Evolutionary conservation across 2,888 invertebrate species (phyloP).

Genomic region (Monoplex corrugatus): DNA sequence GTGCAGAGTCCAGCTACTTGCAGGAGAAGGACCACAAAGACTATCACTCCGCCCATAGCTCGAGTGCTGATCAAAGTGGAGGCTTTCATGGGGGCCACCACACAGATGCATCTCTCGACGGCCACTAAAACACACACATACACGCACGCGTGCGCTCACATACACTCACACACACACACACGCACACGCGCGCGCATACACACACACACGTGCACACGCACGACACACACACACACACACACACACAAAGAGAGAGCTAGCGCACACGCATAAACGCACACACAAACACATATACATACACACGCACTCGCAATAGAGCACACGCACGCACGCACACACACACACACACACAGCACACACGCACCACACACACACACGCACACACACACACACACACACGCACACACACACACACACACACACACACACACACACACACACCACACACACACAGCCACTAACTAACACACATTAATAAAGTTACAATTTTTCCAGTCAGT

Average conservation of each 20-base stretch:
- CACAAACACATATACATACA: neutral
- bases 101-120: neutral
- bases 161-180: neutral
- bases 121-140: neutral
- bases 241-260: too few species aligned
- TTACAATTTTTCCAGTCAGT: too few species aligned
- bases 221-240: neutral
- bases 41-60: neutral
- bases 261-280: neutral
- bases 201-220: neutral
- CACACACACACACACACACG: too few species aligned
- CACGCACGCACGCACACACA: neutral
- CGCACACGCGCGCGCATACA: neutral
- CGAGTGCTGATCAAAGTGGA: neutral
- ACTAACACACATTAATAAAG: neutral
- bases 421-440: too few species aligned
- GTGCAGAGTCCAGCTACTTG: neutral
- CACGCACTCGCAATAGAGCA: neutral
- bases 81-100: neutral
- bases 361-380: too few species aligned
- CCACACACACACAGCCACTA: too few species aligned
- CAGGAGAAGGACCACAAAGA: neutral
- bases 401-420: too few species aligned
- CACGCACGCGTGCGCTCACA: neutral
- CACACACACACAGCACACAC: slow-evolving; percentile 78